phyloP scores from a whole-genome alignment of 2,888 invertebrate genomes.

The Megaustenia siamemsis region DNA sequence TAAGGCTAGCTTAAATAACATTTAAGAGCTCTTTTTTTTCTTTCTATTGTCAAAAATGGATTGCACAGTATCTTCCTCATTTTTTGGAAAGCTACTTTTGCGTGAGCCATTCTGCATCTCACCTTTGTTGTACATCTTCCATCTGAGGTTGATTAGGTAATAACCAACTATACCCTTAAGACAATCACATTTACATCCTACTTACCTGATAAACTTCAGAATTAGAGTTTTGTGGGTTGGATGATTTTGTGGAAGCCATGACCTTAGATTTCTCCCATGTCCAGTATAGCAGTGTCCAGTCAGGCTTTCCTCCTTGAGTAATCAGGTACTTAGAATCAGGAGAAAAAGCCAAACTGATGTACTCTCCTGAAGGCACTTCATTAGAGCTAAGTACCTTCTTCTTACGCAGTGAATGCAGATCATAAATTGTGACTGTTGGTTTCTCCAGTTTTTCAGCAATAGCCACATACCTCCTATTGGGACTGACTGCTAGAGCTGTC shows the following conservation, averaged over 20 bases:
- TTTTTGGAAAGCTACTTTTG: no score
- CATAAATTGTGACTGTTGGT: constrained; percentile 81
- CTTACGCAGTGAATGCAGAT: constrained; percentile 80
- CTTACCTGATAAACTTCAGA: constrained; percentile 84
- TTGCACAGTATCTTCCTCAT: no score
- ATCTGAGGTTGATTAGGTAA: no score
- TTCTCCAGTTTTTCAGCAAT: constrained; percentile 80
- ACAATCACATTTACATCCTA: background rate
- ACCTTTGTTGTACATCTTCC: no score
- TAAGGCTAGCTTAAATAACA: no score
- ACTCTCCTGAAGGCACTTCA: constrained; percentile 83
- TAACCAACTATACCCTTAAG: no score
- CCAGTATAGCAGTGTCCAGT: constrained; percentile 90
- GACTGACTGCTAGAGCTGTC: constrained; percentile 80
- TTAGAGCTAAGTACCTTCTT: constrained; percentile 79
- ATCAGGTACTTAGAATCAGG: constrained; percentile 90
- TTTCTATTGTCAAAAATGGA: no score
- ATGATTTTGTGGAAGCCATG: constrained; percentile 87
- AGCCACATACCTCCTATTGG: constrained; percentile 80
- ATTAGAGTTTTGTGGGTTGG: constrained; percentile 78
- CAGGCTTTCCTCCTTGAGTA: constrained; percentile 90
- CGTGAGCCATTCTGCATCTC: no score
- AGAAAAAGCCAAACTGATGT: constrained; percentile 88
- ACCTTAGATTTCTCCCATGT: constrained; percentile 91
- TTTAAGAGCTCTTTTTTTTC: no score